Conservation (phyloP, 1,140 invertebrate genomes). For the Rhizoglyphus robini region DNA sequence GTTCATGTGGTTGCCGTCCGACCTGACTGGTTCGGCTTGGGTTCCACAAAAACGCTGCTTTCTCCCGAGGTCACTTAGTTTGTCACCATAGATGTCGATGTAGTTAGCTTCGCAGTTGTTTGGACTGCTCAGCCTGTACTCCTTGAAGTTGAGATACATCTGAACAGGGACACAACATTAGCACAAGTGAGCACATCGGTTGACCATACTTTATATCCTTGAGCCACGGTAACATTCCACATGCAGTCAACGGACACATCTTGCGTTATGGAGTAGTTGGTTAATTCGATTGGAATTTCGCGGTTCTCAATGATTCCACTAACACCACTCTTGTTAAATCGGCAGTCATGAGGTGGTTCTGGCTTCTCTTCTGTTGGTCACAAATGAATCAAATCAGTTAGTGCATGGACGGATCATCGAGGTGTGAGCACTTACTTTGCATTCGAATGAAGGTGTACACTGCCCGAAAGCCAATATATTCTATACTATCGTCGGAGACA, state of each 20-base stretch:
- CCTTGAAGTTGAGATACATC: slow-evolving; percentile 56
- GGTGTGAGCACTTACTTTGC: slow-evolving; percentile 30
- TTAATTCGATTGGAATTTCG: slow-evolving; percentile 14
- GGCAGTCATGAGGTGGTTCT: slow-evolving; percentile 14
- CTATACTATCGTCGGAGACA: slow-evolving; percentile 65
- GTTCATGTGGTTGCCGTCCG: slow-evolving; percentile 39
- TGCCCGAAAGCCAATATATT: slow-evolving; percentile 64
- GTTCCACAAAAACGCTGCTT: slow-evolving; percentile 47
- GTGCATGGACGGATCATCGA: no score
- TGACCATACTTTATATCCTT: slow-evolving; percentile 48
- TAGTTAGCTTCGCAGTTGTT: slow-evolving; percentile 72
- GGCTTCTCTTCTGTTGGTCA: slow-evolving; percentile 3
- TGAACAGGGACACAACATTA: slow-evolving; percentile 28
- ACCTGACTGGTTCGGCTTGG: slow-evolving; percentile 50
- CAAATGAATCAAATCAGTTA: neutral
- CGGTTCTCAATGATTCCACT: slow-evolving; percentile 8
- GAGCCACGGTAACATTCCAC: slow-evolving; percentile 55
- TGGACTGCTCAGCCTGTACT: slow-evolving; percentile 52
- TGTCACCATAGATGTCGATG: slow-evolving; percentile 56
- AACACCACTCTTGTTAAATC: slow-evolving; percentile 18
- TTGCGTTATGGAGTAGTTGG: slow-evolving; percentile 36
- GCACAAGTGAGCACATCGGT: neutral
- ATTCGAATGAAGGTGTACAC: slow-evolving; percentile 50
- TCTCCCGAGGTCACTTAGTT: slow-evolving; percentile 40
- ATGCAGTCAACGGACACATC: slow-evolving; percentile 57